Evolutionary conservation across 2,888 invertebrate species (phyloP).

Genomic region (Callyntrura guangdongensis): DNA sequence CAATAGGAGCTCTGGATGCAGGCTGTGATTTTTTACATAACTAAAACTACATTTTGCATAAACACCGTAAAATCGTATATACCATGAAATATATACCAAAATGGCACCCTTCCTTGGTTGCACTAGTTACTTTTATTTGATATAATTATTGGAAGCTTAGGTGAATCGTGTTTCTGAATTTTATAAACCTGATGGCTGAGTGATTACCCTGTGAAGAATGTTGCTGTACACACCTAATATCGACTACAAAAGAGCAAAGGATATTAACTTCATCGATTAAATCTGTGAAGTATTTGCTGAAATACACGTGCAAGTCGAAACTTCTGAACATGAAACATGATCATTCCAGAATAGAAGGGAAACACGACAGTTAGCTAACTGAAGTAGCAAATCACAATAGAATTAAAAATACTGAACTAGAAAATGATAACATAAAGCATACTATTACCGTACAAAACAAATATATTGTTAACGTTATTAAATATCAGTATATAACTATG

Average conservation of each 20-base stretch:
- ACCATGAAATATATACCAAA: no score
- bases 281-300: background rate
- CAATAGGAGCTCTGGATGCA: background rate
- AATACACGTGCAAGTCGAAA: conserved; percentile 9
- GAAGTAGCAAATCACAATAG: conserved; percentile 6
- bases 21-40: background rate
- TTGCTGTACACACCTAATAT: conserved; percentile 5
- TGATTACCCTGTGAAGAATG: conserved; percentile 39
- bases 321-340: background rate
- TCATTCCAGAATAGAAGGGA: background rate
- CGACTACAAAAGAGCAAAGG: background rate
- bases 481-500: background rate
- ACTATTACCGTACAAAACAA: background rate
- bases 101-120: background rate
- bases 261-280: background rate
- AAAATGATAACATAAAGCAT: conserved; percentile 1
- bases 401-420: conserved; percentile 37
- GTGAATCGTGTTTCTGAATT: conserved; percentile 36
- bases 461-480: background rate
- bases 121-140: conserved; percentile 8
- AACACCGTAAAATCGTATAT: background rate
- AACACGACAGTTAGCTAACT: background rate
- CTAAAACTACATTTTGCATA: background rate
- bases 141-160: conserved; percentile 45
- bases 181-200: background rate